Evolutionary conservation across 2,888 invertebrate species (phyloP).

Genomic region (Drosophila setosimentum): DNA sequence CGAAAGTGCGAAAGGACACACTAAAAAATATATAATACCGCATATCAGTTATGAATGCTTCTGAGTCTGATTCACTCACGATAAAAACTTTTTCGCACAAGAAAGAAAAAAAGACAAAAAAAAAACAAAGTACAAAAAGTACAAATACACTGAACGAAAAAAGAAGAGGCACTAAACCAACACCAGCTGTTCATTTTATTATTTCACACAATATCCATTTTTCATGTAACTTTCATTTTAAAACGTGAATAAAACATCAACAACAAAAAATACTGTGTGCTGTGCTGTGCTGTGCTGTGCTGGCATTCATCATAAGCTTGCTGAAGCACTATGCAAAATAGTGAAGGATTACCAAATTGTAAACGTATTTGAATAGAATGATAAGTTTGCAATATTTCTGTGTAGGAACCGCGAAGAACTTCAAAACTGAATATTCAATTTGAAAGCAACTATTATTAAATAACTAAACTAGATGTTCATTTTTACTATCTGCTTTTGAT

Average conservation of each 20-base stretch:
- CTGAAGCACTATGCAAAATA: background rate
- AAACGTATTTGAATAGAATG: slow-evolving; percentile 4
- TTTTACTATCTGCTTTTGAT: background rate
- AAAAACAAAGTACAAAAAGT: background rate
- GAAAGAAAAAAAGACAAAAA: background rate
- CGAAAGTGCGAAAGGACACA: background rate
- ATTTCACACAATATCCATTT: slow-evolving; percentile 3
- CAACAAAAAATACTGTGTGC: background rate
- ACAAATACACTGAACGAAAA: slow-evolving; percentile 5
- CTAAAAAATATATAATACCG: slow-evolving; percentile 22
- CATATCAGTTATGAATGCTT: slow-evolving; percentile 32
- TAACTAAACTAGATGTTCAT: background rate
- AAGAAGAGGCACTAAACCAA: background rate
- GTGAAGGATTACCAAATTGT: slow-evolving; percentile 13
- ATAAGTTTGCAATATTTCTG: background rate
- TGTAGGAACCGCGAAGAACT: background rate
- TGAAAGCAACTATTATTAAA: background rate
- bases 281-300: background rate
- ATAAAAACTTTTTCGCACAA: slow-evolving; percentile 9
- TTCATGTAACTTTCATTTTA: background rate
- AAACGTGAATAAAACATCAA: background rate
- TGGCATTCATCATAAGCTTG: slow-evolving; percentile 19
- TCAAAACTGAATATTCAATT: background rate
- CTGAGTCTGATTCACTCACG: slow-evolving; percentile 21
- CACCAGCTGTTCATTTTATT: background rate